Conservation (phyloP, 1,140 invertebrate species). For the Araneus ventricosus region DNA sequence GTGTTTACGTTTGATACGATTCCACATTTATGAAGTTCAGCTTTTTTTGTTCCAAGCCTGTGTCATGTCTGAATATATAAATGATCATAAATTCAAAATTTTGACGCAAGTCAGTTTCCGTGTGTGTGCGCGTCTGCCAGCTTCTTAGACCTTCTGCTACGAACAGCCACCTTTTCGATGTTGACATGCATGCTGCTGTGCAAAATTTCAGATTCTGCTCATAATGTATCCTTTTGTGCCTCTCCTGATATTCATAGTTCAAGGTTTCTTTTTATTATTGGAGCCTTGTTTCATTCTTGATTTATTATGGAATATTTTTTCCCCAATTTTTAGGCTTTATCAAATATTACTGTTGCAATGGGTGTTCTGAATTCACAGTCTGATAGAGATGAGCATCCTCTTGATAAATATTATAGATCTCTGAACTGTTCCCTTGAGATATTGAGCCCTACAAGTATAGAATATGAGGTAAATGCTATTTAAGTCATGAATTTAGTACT, state of each 20-base stretch:
- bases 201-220: no score
- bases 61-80: no score
- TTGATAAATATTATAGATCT: constrained; percentile 82
- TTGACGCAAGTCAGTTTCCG: no score
- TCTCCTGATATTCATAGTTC: background rate
- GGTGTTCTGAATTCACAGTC: constrained; percentile 81
- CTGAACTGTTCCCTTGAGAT: constrained; percentile 79
- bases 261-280: background rate
- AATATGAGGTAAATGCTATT: constrained; percentile 76
- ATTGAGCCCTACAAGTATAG: constrained; percentile 79
- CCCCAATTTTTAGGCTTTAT: constrained; percentile 79
- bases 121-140: no score
- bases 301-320: background rate
- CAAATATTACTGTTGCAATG: constrained; percentile 83
- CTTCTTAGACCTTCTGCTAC: no score
- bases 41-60: no score
- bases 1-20: no score
- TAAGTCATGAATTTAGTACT: background rate
- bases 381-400: constrained; percentile 80
- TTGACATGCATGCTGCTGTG: no score
- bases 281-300: background rate
- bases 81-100: no score
- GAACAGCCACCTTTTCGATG: no score
- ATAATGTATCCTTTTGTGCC: no score
- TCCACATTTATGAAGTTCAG: no score